These are phyloP conservation scores for Sthenelais limicola DNA, from an alignment of 2,888 invertebrate genomes.

Conservation along the genomic window DNA sequence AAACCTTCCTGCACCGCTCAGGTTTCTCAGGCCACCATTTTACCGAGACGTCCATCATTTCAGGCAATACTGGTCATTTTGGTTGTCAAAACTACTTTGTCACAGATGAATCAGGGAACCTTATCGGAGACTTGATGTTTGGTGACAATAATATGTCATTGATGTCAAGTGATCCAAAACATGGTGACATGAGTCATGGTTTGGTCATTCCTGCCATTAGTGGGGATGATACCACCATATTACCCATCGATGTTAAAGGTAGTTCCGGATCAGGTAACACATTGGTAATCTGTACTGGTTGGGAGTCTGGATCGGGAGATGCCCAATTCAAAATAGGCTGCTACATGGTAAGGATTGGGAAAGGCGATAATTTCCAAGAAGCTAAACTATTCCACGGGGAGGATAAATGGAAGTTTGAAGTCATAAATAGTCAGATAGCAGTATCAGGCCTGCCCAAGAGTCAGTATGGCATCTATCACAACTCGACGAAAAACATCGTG, in stretches of 20 bases:
- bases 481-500: conserved; percentile 45
- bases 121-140: conserved; percentile 55
- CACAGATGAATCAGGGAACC: conserved; percentile 55
- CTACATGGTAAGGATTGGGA: conserved; percentile 56
- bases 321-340: conserved; percentile 44
- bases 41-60: conserved; percentile 43
- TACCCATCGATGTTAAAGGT: conserved; percentile 37
- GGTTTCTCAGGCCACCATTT: conserved; percentile 59
- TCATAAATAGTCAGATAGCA: conserved; percentile 44
- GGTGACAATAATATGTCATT: conserved; percentile 57
- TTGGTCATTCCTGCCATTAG: conserved; percentile 46
- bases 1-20: conserved; percentile 51
- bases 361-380: conserved; percentile 53
- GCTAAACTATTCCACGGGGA: conserved; percentile 53
- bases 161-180: conserved; percentile 54
- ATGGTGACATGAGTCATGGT: conserved; percentile 56
- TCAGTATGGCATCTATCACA: conserved; percentile 56
- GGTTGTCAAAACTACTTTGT: conserved; percentile 49
- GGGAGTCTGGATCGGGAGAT: conserved; percentile 37
- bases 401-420: conserved; percentile 54
- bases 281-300: conserved; percentile 55
- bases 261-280: conserved; percentile 50
- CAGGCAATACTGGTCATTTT: conserved; percentile 56
- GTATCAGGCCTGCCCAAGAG: conserved; percentile 50
- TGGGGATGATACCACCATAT: conserved; percentile 15